Percentiles rank a stretch among this genome's conserved stretches.
These are phyloP conservation scores for Xylota sylvarum DNA, from an alignment of 2,888 invertebrate genomes.

Conservation along the genomic window DNA sequence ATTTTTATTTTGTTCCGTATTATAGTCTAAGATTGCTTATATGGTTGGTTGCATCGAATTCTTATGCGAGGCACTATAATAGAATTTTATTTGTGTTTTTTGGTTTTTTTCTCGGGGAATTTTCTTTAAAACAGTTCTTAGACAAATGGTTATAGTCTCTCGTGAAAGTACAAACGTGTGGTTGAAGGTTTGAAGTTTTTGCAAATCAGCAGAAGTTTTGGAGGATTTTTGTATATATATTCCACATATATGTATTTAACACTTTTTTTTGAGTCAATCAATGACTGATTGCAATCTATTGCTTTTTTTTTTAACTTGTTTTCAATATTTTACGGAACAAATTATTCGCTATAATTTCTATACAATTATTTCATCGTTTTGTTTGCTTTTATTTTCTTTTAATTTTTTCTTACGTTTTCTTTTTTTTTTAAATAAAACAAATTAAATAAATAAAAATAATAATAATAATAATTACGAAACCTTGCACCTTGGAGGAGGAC, in stretches of 20 bases:
- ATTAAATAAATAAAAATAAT: background rate
- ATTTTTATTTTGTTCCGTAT: slow-evolving; percentile 1
- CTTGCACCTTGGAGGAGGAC: background rate
- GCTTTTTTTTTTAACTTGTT: background rate
- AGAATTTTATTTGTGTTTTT: background rate
- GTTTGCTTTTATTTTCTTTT: background rate
- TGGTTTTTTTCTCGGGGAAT: no score
- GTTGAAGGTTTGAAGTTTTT: no score
- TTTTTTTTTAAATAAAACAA: background rate
- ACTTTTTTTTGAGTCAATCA: no score
- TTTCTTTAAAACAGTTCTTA: no score
- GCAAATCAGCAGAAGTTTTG: no score
- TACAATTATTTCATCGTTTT: background rate
- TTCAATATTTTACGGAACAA: background rate
- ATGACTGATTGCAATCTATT: background rate
- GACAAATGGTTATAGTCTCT: no score
- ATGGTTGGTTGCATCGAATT: background rate
- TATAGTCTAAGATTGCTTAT: slow-evolving; percentile 15
- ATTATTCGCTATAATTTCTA: no score
- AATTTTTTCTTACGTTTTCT: no score
- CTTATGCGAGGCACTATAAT: background rate
- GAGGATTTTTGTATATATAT: background rate
- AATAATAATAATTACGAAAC: background rate
- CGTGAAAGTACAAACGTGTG: no score
- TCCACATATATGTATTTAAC: background rate